Evolutionary conservation across 2,113 vertebrate species (phyloP).

Genomic region (Halichoeres trimaculatus): DNA sequence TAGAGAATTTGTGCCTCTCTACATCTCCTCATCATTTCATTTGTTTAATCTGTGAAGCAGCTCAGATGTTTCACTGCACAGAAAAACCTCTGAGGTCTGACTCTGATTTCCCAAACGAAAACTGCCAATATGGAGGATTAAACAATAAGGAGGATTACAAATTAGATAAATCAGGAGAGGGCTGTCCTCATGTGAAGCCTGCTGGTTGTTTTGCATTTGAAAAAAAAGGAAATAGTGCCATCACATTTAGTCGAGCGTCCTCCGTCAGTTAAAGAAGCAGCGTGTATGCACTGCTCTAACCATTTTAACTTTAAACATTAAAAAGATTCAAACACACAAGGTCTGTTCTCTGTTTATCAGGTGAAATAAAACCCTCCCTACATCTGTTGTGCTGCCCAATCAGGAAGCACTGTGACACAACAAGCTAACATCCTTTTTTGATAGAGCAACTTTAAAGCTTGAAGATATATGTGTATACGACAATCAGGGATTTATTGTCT

Average conservation of each 20-base stretch:
- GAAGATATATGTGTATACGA: no score
- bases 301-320: no score
- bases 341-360: no score
- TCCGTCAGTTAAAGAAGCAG: background rate
- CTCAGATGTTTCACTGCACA: background rate
- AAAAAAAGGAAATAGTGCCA: background rate
- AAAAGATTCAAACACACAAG: no score
- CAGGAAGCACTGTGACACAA: no score
- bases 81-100: background rate
- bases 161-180: background rate
- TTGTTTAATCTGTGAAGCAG: conserved; percentile 31
- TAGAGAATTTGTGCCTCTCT: conserved; percentile 17
- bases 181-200: background rate
- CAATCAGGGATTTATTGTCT: no score
- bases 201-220: background rate
- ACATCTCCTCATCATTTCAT: background rate
- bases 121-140: conserved; percentile 37
- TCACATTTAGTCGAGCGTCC: background rate
- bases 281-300: no score
- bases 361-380: no score
- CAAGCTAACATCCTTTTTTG: no score
- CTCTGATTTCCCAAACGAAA: conserved; percentile 44
- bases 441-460: no score
- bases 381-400: no score
- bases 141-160: conserved; percentile 12